Evolutionary conservation across 2,888 invertebrate genomes (phyloP).

Genomic region (Apotomis capreana): DNA sequence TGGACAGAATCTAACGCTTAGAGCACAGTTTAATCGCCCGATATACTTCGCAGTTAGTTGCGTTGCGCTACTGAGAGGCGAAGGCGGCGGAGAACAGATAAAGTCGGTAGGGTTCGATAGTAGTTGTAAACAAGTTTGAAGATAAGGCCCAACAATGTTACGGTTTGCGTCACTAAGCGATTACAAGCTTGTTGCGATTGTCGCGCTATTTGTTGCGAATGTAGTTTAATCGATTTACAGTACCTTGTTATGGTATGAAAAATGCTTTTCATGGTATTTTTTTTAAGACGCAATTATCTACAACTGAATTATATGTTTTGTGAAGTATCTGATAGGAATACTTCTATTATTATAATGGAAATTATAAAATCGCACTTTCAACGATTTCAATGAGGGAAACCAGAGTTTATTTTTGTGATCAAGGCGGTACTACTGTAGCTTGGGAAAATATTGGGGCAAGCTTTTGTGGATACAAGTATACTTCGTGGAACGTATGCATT

Average conservation of each 20-base stretch:
- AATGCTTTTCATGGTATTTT: background rate
- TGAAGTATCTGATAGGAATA: no score
- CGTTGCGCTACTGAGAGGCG: slow-evolving; percentile 1
- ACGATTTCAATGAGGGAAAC: no score
- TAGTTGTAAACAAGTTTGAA: slow-evolving; percentile 32
- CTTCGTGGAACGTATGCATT: no score
- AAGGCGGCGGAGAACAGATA: slow-evolving; percentile 19
- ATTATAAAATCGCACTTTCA: no score
- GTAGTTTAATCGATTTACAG: background rate
- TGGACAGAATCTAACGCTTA: background rate
- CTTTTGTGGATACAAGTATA: no score
- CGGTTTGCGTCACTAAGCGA: slow-evolving; percentile 32
- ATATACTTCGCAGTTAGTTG: slow-evolving; percentile 15
- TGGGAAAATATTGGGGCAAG: no score
- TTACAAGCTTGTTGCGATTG: background rate
- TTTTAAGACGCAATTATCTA: no score
- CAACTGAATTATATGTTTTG: no score
- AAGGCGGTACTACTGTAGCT: no score
- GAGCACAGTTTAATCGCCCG: slow-evolving; percentile 5
- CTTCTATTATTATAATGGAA: no score
- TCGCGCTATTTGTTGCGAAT: background rate
- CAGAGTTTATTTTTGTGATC: no score
- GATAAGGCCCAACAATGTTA: slow-evolving; percentile 24
- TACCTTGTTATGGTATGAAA: background rate
- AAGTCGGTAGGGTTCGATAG: slow-evolving; percentile 7